phyloP scores from a whole-genome alignment of 2,888 invertebrate genomes.

The Chalcis sispes region DNA sequence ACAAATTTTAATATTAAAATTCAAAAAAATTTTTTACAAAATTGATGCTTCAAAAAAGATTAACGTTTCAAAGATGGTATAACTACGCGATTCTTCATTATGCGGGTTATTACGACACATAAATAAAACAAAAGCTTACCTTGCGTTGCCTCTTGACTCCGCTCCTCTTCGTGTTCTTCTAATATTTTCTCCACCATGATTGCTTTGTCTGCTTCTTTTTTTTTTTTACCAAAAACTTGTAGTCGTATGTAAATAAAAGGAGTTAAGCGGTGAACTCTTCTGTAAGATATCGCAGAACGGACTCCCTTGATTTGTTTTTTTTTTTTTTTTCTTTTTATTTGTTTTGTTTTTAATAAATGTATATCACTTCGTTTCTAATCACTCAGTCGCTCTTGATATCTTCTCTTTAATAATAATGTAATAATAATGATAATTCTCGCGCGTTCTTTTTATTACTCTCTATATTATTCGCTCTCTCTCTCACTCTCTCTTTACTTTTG shows the following conservation, averaged over 20 bases:
- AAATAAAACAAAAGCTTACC: conserved; percentile 63
- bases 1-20: too few relatives aligned
- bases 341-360: conserved; percentile 9
- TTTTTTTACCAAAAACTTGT: conserved; percentile 8
- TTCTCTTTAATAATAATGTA: too few relatives aligned
- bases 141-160: conserved; percentile 64
- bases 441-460: background rate
- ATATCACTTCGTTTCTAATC: conserved; percentile 34
- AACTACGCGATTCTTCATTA: too few relatives aligned
- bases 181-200: conserved; percentile 83
- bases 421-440: background rate
- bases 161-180: conserved; percentile 80
- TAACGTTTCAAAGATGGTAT: too few relatives aligned
- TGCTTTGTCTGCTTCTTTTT: conserved; percentile 28
- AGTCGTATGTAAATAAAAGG: conserved; percentile 11
- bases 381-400: conserved; percentile 29
- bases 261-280: conserved; percentile 22
- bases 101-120: too few relatives aligned
- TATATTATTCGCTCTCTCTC: conserved; percentile 20
- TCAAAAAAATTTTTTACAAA: too few relatives aligned
- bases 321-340: background rate
- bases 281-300: conserved; percentile 6
- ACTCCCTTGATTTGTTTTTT: background rate
- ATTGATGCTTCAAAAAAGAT: too few relatives aligned
- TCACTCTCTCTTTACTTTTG: conserved; percentile 57